Evolutionary conservation across 2,113 vertebrate species (phyloP), one percentile per base, ranked within the genome.

Genomic region (Garra rufa): DNA sequence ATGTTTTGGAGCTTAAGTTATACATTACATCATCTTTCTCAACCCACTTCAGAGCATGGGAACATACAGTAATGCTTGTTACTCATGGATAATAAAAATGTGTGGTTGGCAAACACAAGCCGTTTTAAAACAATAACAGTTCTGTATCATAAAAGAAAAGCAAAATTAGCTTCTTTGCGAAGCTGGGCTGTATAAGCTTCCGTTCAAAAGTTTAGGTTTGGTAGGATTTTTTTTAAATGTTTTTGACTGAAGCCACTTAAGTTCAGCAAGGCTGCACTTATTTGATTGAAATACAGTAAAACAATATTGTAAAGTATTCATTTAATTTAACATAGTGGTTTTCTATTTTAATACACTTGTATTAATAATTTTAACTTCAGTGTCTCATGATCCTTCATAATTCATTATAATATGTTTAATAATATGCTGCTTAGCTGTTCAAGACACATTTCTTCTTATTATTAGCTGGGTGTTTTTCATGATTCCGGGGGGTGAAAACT

Each of bases 11-110:
- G 59, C 50, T 81, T 67, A 57, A 80, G 59, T 86, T 87, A 88
- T 74, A 81, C 57, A 90, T 92, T 87, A 92, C 88, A 34, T 90
- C 89, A 92, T 88, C 81, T 63, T 73, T 84, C 87, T 86, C 75
- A 73, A 83, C 41, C 88, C 88, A 87, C 76, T 90, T 88, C 82
- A 89, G 77, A 85, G 55, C 28, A 85, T 88, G 88, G 69, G 55
- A 88, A 57, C 70, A 55, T 82, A 44, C 55, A 82, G 83, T 41
- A 59, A 71, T 63, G 65, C 43, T 52, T 70, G 87, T 85, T 85
- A 74, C 85, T 82, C 69, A 63, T 43, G 67, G 46, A 57, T 67
- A 75, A 89, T 89, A 91, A 91, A 75, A 92, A 88, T 82, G 83
- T 85, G 87, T 48, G 86, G 81, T 85, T 91, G n/a, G 6, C 50